These are phyloP conservation scores for Lutjanus campechanus DNA, from an alignment of 2,797 vertebrate genomes.

Conservation along the genomic window DNA sequence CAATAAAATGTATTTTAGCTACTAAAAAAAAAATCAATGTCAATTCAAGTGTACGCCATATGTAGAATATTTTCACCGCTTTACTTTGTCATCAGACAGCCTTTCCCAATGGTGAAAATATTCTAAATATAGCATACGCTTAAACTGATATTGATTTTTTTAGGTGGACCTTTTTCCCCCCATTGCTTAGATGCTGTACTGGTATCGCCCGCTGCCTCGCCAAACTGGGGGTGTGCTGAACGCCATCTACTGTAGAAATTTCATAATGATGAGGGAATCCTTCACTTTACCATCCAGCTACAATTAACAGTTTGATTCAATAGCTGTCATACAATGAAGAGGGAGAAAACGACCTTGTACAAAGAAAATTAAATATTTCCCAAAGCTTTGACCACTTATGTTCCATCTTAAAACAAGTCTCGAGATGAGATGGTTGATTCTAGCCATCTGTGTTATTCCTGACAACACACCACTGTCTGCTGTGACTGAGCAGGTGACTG, in stretches of 20 bases:
- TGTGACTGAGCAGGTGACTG: not conserved
- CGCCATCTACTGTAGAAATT: not conserved
- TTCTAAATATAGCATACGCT: no score
- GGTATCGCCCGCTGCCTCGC: no score
- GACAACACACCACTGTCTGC: slow-evolving; percentile 11
- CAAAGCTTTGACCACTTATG: not conserved
- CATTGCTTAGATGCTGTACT: no score
- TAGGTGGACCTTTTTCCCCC: no score
- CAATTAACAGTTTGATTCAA: slow-evolving; percentile 3
- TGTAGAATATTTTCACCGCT: no score
- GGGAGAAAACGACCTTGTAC: not conserved
- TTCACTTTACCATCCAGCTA: not conserved
- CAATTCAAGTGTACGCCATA: no score
- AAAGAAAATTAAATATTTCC: not conserved
- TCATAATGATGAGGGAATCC: not conserved
- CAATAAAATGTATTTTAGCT: no score
- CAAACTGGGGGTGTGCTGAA: no score
- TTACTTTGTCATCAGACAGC: no score
- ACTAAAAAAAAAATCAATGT: no score
- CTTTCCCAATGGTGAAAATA: no score
- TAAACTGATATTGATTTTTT: no score
- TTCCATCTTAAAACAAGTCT: slow-evolving; percentile 15
- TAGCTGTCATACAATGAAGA: not conserved
- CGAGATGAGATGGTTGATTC: not conserved
- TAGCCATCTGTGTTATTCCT: slow-evolving; percentile 8